Conservation (phyloP, 1,140 invertebrate genomes). For the Aphis craccivora region DNA sequence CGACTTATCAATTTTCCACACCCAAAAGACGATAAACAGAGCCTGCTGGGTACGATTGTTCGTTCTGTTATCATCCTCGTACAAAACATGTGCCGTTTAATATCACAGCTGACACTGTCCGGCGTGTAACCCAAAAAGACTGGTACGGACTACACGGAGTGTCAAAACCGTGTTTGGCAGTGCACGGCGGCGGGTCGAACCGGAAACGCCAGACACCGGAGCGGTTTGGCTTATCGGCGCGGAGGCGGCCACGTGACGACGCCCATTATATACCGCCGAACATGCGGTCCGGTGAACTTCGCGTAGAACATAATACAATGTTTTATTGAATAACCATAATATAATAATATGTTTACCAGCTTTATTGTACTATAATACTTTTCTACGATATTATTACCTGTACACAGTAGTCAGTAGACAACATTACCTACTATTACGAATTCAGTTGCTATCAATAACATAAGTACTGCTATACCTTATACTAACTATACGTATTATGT, state of each 20-base stretch:
- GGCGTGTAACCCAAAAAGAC: background rate
- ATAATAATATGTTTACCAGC: too few relatives aligned
- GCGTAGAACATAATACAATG: background rate
- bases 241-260: constrained; percentile 30
- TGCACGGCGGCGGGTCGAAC: background rate
- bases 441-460: background rate
- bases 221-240: background rate
- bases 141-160: background rate
- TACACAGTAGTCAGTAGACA: background rate
- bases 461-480: background rate
- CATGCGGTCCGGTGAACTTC: too few relatives aligned
- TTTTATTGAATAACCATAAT: background rate
- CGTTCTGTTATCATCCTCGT: background rate
- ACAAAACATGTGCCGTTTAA: background rate
- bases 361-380: background rate
- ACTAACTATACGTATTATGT: background rate
- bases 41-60: background rate
- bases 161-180: background rate
- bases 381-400: background rate
- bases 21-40: background rate
- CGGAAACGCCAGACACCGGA: background rate
- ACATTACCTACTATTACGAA: background rate
- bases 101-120: background rate
- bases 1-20: background rate
- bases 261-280: background rate